Evolutionary conservation across 2,113 vertebrate genomes (phyloP), one percentile per base, ranked within the genome.

Genomic region (Gyps fulvus): DNA sequence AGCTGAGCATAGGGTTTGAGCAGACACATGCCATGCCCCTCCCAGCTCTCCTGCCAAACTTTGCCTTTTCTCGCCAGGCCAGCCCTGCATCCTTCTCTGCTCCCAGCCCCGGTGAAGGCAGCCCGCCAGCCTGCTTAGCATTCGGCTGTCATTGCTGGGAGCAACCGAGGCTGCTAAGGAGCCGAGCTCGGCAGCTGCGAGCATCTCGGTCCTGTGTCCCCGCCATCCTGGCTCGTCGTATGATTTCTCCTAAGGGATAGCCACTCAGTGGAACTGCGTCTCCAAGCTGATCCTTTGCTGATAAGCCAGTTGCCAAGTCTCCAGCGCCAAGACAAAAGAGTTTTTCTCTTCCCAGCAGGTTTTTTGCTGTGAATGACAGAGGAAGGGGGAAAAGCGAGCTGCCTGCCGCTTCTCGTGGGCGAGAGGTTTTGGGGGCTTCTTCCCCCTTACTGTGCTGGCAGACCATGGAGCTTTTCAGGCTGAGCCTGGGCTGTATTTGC

Each of bases 381-480:
- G 45, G 54, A 88, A 55, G 43, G 42, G 54, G 59, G 40, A 4
- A 83, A 83, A 95, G 47, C 5, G 1, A 90, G 34, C 78, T 89
- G 90, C 67, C 67, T 65, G 83, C 47, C 61, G 61, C 61, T 84
- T 29, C n/a, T 63, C 1, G 21, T 55, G 10, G 32, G 54, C 17
- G 0, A 79, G 34, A 83, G 49, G 57, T 38, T 91, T 74, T 16
- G 2, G 81, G 82, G 25, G 16, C n/a, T 86, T 20, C 87, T 90
- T 94, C 21, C 26, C 29, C 11, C 50, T 5, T 0, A 0, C 69
- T 61, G 80, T 80, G 52, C 63, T 81, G 81, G 71, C 78, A 95
- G 38, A 97, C 57, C 82, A 98, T 97, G 97, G 96, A 95, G 45
- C 89, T 97, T 89, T 95, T 96, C 95, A 97, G 79, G 55, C 54